A percentile compares a stretch with the other conserved stretches of the same genome.
phyloP scores from a whole-genome alignment of 1,140 invertebrate genomes.

The Drosophila ananassae region DNA sequence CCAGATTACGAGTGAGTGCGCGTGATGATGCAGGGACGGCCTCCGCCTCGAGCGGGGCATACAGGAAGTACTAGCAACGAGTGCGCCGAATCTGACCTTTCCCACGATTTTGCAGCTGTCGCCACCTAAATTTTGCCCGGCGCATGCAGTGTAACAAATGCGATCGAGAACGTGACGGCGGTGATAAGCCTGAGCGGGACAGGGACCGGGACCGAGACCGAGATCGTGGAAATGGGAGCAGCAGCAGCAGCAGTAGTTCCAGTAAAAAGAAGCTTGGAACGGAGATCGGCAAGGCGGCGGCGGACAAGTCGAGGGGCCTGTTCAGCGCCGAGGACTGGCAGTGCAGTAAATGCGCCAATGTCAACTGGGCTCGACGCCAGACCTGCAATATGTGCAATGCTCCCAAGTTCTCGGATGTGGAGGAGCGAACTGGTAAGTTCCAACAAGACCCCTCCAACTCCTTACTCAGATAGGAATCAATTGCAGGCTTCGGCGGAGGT shows the following conservation, averaged over 20 bases:
- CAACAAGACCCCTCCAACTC: neutral
- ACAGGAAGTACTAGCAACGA: conserved; percentile 17
- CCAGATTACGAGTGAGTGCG: conserved; percentile 84
- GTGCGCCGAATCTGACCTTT: conserved; percentile 45
- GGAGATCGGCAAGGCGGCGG: conserved; percentile 98
- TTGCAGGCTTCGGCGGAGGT: conserved; percentile 91
- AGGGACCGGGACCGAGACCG: conserved; percentile 60
- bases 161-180: conserved; percentile 83
- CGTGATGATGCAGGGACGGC: conserved; percentile 59
- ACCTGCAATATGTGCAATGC: conserved; percentile 99
- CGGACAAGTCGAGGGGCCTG: conserved; percentile 98
- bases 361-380: conserved; percentile 98
- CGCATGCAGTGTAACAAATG: conserved; percentile 96
- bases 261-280: conserved; percentile 95
- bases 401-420: conserved; percentile 96
- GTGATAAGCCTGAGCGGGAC: conserved; percentile 61
- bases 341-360: conserved; percentile 99
- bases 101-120: conserved; percentile 88
- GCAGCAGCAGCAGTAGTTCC: conserved; percentile 85
- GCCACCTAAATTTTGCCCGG: conserved; percentile 97
- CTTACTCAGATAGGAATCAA: conserved; percentile 84
- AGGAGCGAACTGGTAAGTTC: conserved; percentile 86
- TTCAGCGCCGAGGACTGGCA: conserved; percentile 99
- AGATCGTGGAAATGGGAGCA: conserved; percentile 83
- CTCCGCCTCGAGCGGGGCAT: conserved; percentile 14